These are phyloP conservation scores for Eueremaeus valkanovi DNA, from an alignment of 2,888 invertebrate species.

Conservation along the genomic window DNA sequence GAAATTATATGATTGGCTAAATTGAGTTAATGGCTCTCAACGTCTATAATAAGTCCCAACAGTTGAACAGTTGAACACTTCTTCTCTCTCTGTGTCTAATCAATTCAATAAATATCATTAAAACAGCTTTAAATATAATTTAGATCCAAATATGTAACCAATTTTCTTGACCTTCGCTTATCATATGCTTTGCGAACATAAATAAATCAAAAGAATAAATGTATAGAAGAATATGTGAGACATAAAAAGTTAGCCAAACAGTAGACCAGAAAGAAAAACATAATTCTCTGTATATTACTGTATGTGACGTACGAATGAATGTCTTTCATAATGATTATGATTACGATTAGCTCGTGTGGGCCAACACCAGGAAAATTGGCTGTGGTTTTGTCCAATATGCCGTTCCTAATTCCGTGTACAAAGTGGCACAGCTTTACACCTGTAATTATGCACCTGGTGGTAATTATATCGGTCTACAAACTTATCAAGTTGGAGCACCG, in stretches of 20 bases:
- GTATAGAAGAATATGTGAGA: too few relatives aligned
- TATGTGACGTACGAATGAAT: too few relatives aligned
- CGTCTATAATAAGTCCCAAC: not conserved
- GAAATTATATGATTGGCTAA: conserved; percentile 8
- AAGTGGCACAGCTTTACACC: conserved; percentile 41
- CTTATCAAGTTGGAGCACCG: conserved; percentile 39
- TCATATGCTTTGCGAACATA: too few relatives aligned
- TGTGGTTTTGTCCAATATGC: conserved; percentile 43
- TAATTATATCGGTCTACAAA: conserved; percentile 32
- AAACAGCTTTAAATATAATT: not conserved
- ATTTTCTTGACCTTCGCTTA: not conserved
- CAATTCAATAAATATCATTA: not conserved
- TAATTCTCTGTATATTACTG: too few relatives aligned
- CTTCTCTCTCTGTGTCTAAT: not conserved
- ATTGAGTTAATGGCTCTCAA: conserved; percentile 2
- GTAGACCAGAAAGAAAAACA: too few relatives aligned
- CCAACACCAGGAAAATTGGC: conserved; percentile 42
- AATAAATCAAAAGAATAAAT: too few relatives aligned
- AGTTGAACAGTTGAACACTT: not conserved
- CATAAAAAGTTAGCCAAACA: too few relatives aligned
- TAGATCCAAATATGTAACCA: not conserved
- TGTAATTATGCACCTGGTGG: conserved; percentile 45
- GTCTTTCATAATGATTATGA: not conserved
- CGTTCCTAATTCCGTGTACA: conserved; percentile 2
- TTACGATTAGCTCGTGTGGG: conserved; percentile 42